Percentiles rank a stretch among this genome's conserved stretches.
These are phyloP conservation scores for Heterocephalus glaber DNA, from an alignment of 2,113 vertebrate species.

Conservation along the genomic window DNA sequence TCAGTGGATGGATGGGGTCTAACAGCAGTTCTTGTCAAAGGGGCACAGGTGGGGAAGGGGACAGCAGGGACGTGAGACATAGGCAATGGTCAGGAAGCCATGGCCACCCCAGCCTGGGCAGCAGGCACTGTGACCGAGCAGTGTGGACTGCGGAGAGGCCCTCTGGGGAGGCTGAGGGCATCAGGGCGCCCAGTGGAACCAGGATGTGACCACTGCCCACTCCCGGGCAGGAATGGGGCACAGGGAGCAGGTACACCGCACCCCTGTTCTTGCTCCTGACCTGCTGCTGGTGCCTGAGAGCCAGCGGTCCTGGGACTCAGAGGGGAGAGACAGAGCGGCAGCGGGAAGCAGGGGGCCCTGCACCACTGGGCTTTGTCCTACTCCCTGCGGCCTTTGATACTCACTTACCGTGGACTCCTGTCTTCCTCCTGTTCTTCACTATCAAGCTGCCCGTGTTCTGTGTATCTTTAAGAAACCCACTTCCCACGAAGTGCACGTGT, in stretches of 20 bases:
- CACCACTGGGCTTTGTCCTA: not conserved
- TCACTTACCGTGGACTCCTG: not conserved
- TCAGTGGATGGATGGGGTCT: not conserved
- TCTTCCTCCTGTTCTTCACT: not conserved
- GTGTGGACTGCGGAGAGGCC: not conserved
- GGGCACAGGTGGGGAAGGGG: not conserved
- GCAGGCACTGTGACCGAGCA: not conserved
- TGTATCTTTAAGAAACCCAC: conserved; percentile 14
- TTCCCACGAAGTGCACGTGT: not conserved
- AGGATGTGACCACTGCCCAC: not conserved
- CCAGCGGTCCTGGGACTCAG: not conserved
- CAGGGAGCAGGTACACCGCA: too few relatives aligned
- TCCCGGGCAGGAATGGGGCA: too few relatives aligned
- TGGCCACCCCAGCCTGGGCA: too few relatives aligned
- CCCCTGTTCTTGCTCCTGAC: not conserved
- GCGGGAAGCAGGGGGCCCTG: not conserved
- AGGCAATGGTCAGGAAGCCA: not conserved
- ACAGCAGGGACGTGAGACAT: not conserved
- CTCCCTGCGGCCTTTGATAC: not conserved
- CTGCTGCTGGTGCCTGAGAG: not conserved
- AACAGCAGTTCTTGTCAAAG: not conserved
- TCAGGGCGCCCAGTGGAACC: not conserved
- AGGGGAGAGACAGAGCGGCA: not conserved
- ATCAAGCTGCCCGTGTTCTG: not conserved
- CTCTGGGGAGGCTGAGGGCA: not conserved